Evolutionary conservation across 2,113 vertebrate species (phyloP).

Genomic region (Misgurnus mizolepis): DNA sequence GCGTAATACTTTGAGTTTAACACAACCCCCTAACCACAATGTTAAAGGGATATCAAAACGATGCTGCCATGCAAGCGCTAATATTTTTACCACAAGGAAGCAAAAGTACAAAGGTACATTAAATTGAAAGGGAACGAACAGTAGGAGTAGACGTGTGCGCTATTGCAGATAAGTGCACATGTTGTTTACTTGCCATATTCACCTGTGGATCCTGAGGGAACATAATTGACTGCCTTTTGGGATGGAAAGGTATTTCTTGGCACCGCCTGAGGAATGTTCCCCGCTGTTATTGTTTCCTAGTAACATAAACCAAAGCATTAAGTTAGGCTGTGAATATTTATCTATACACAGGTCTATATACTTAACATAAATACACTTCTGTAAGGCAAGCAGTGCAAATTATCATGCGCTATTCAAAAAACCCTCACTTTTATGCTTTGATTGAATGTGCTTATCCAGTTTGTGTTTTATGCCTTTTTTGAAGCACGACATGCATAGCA

Average conservation of each 20-base stretch:
- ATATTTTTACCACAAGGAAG: constrained; percentile 11
- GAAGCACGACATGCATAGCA: constrained; percentile 29
- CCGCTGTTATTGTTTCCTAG: constrained; percentile 50
- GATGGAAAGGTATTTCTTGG: constrained; percentile 57
- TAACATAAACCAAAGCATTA: constrained; percentile 43
- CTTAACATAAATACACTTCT: background rate
- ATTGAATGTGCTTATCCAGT: constrained; percentile 8
- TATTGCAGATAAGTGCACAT: constrained; percentile 3
- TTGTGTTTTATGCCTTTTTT: constrained; percentile 14
- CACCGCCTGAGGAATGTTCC: constrained; percentile 47
- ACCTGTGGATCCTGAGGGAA: constrained; percentile 65
- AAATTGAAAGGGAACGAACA: constrained; percentile 10
- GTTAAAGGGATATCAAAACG: background rate
- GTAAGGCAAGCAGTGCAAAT: background rate
- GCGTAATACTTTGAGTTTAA: too few species aligned
- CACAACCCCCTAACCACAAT: background rate
- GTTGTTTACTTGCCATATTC: constrained; percentile 6
- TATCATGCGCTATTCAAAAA: background rate
- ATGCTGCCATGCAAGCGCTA: background rate
- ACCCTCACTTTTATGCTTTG: constrained; percentile 10
- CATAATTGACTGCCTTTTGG: constrained; percentile 62
- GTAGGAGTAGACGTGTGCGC: background rate
- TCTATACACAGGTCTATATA: background rate
- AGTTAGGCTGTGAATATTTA: background rate
- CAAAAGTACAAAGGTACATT: constrained; percentile 12